A percentile compares a stretch with the other conserved stretches of the same genome.
Evolutionary conservation across 2,888 invertebrate species (phyloP).

Genomic region (Lymantria dispar): DNA sequence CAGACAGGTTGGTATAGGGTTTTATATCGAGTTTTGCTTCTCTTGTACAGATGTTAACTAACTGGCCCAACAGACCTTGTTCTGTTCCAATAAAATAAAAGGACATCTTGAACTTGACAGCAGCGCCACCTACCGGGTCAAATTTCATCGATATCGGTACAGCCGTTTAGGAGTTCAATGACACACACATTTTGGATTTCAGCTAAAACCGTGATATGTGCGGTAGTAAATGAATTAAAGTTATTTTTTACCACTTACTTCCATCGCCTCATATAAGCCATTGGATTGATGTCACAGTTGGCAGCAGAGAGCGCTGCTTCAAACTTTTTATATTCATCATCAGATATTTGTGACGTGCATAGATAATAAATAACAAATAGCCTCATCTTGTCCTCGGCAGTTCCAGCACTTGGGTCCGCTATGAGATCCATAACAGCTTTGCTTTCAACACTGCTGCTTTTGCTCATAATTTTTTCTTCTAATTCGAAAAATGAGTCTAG

Average conservation of each 20-base stretch:
- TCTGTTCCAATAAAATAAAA: no score
- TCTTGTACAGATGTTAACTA: no score
- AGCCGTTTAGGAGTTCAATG: no score
- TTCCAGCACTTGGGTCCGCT: conserved; percentile 92
- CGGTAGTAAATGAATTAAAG: no score
- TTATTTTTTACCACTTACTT: conserved; percentile 86
- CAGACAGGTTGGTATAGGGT: no score
- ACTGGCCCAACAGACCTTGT: no score
- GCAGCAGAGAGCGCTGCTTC: conserved; percentile 89
- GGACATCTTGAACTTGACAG: no score
- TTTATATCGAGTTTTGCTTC: no score
- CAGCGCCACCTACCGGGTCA: no score
- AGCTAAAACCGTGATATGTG: no score
- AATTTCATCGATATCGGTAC: no score
- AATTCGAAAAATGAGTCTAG: conserved; percentile 98
- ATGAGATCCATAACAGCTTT: conserved; percentile 94
- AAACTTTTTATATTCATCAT: conserved; percentile 92
- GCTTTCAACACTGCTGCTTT: conserved; percentile 87
- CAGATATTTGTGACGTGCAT: conserved; percentile 90
- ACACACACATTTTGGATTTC: no score
- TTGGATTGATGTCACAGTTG: conserved; percentile 92
- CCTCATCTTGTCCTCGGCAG: conserved; percentile 95
- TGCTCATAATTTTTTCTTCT: conserved; percentile 98
- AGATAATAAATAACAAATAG: conserved; percentile 96
- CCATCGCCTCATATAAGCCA: conserved; percentile 96